Evolutionary conservation across 2,113 vertebrate genomes (phyloP).

Genomic region (Microcebus griseorufus): DNA sequence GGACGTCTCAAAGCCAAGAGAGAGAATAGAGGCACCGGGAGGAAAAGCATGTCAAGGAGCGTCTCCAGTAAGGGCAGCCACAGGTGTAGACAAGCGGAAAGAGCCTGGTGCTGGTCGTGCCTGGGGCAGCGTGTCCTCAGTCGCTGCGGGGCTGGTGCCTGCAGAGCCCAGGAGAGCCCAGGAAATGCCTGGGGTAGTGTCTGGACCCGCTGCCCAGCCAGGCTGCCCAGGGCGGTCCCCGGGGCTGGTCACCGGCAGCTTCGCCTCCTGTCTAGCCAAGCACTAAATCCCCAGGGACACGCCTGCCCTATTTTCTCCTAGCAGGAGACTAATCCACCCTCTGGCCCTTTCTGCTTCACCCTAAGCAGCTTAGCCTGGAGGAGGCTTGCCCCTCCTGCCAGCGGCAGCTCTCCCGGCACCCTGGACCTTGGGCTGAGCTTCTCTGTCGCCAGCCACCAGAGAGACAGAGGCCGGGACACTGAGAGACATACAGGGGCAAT

Average conservation of each 20-base stretch:
- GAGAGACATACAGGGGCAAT: not conserved
- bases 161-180: not conserved
- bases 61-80: not conserved
- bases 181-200: fast-evolving
- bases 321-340: not conserved
- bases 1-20: not conserved
- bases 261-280: not conserved
- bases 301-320: not conserved
- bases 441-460: not conserved
- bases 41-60: not conserved
- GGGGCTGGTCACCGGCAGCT: not conserved
- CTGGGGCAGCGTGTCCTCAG: fast-evolving
- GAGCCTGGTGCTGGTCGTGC: not conserved
- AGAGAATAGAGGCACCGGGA: not conserved
- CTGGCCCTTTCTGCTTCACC: not conserved
- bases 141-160: not conserved
- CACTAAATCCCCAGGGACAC: not conserved
- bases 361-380: not conserved
- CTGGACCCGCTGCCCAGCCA: not conserved
- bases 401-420: fast-evolving
- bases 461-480: not conserved
- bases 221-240: not conserved
- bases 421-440: fast-evolving
- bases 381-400: not conserved
- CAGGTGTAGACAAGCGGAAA: not conserved